phyloP scores from a whole-genome alignment of 2,888 invertebrate species.

The Cyclophora punctaria region DNA sequence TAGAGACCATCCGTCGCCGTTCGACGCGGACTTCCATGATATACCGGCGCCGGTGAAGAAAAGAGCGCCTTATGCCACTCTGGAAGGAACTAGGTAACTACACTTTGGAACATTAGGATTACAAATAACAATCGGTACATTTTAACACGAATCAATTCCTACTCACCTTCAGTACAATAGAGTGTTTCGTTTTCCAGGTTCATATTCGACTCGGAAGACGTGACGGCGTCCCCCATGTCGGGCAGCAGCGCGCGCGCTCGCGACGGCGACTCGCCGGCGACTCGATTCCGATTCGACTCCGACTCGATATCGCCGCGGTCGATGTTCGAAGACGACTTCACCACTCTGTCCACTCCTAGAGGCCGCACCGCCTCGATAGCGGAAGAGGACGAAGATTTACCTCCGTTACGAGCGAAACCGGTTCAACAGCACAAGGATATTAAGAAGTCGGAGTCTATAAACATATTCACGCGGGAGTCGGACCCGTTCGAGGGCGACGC shows the following conservation, averaged over 20 bases:
- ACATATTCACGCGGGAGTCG: constrained; percentile 89
- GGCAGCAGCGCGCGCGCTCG: constrained; percentile 44
- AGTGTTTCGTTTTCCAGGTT: constrained; percentile 31
- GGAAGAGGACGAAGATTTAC: constrained; percentile 65
- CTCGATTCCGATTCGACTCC: constrained; percentile 62
- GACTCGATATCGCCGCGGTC: constrained; percentile 64
- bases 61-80: constrained; percentile 48
- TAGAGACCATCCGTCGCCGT: constrained; percentile 71
- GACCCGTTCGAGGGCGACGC: constrained; percentile 94
- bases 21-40: constrained; percentile 77
- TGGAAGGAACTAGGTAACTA: constrained; percentile 57
- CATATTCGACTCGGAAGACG: constrained; percentile 57
- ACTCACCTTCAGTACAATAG: too few species aligned
- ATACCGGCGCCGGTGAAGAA: constrained; percentile 52
- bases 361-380: constrained; percentile 63
- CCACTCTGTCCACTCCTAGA: constrained; percentile 54
- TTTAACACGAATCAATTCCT: too few species aligned
- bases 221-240: constrained; percentile 50
- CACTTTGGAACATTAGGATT: too few species aligned
- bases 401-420: constrained; percentile 49
- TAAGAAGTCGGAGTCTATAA: constrained; percentile 91
- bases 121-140: too few species aligned
- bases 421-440: constrained; percentile 76
- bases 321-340: constrained; percentile 83
- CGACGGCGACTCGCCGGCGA: constrained; percentile 46